Base-by-base conservation (phyloP, 2,797 vertebrate genomes). In the Rhodeus uyekii region DNA sequence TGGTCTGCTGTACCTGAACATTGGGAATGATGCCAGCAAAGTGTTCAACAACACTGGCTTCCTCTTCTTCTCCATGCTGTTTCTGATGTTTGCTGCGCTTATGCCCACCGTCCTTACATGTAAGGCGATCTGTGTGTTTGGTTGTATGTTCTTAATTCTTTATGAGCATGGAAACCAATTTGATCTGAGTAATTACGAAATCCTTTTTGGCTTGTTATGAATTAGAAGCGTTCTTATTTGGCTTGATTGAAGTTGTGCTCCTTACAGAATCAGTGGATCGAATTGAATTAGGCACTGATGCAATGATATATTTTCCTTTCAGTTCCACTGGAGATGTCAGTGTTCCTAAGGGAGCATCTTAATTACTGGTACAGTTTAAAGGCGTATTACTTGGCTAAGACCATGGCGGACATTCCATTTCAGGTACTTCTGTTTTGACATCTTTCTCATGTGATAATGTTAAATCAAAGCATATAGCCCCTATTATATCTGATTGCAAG, bases 281-380 rank as follows among this genome's bases (percentile, higher is more conserved):
- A 22, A 80, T 71, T 68, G 32, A 69, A 69, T 80, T 42, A 50
- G 9, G 29, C 8, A 12, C 12, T 81, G 12, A 58, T 67, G 58
- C 29, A 36, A 69, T 61, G 5, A 85, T 44, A 67, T 87, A 16
- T 84, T 86, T 69, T 76, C 85, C 76, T 46, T 69, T 61, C 94
- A 99, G 98, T 99, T 91, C 97, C 98, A 84, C 90, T 98, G 90
- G 98, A 99, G 93, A 97, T 99, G 97, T 95, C 96, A 0, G 97
- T 99, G 39, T 98, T 99, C 89, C 72, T 98, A 84, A 91, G 98
- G 87, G 98, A 99, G 87, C 97, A 99, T 89, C 90, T 99, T 84
- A 99, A 99, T 92, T 98, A 99, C 92, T 99, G 98, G 98, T 99
- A 99, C 91, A 99, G 97, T 91, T 93, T 99, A 86, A 99, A 99